phyloP scores from a whole-genome alignment of 1,140 invertebrate species.

The Lepidurus apus region DNA sequence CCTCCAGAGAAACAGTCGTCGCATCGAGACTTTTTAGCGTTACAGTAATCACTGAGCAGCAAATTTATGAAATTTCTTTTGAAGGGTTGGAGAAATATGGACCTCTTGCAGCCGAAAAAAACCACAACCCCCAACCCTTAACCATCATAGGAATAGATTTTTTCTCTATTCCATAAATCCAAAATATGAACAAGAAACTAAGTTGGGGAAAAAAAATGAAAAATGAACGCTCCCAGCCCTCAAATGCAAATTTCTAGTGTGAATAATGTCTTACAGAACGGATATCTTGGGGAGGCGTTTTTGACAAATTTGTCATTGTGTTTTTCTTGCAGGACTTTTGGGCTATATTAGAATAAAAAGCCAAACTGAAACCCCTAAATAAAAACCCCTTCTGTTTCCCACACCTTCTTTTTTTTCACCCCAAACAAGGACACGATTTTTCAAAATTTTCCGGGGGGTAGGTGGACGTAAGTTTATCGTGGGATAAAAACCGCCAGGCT shows the following conservation, averaged over 20 bases:
- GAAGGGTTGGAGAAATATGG: not conserved
- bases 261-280: not conserved
- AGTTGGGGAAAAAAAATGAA: not conserved
- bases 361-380: no score
- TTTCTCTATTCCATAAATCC: no score
- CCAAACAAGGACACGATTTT: not conserved
- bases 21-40: not conserved
- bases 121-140: not conserved
- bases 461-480: not conserved
- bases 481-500: not conserved
- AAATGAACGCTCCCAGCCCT: not conserved
- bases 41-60: not conserved
- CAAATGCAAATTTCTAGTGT: not conserved
- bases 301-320: constrained; percentile 22
- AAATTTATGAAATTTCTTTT: not conserved
- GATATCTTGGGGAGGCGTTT: not conserved
- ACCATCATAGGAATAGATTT: not conserved
- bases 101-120: not conserved
- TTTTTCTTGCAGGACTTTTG: not conserved
- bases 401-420: no score
- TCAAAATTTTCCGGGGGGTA: not conserved
- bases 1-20: not conserved
- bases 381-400: no score
- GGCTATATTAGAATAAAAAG: no score
- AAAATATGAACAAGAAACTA: not conserved